Base-by-base conservation (phyloP, 2,888 invertebrate species). In the Rosalia funebris region DNA sequence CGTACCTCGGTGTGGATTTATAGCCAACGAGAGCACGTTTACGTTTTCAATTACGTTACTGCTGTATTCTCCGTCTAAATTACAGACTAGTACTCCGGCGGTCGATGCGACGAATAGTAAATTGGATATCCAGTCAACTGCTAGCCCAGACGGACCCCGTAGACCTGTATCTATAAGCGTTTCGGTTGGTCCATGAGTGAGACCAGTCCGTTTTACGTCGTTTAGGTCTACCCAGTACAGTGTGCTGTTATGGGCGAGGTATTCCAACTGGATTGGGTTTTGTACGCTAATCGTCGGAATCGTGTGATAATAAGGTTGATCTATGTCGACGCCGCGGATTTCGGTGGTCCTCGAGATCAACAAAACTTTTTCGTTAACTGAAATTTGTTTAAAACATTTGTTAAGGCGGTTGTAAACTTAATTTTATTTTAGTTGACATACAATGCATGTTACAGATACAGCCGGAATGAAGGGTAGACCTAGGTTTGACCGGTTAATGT, bases 151-250 rank as follows among this genome's bases (percentile, higher is more conserved):
- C 20, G 90, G 88, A 68, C 83, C 82, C 66, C 84, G 83, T 60
- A 87, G 81, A 41, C 89, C 90, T 42, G 90, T 88, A 78, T 93
- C 92, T 47, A 91, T 88, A 58, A 93, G 84, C 11, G 90, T 90
- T 72, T 89, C 87, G 37, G 89, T 87, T 1, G 89, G 84, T 16
- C 90, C 89, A 61, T 87, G 87, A 25, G 88, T 88, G 42, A 92
- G 82, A 46, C 87, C 87, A 1, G 89, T 87, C 15, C 86, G 82
- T 76, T 89, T 90, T 15, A 94, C 88, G 81, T 93, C 92, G 79
- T 90, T 89, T 47, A 88, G 84, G 75, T 92, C 92, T 0, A 90
- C 87, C 93, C 93, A 94, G 83, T 88, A 93, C 57, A 94, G 82
- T 52, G 87, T 85, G 68, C 86, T 86, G 63, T 86, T 86, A 53